Evolutionary conservation across 2,797 vertebrate species (phyloP), one percentile per base, ranked within the genome.

Genomic region (Cyclopterus lumpus): DNA sequence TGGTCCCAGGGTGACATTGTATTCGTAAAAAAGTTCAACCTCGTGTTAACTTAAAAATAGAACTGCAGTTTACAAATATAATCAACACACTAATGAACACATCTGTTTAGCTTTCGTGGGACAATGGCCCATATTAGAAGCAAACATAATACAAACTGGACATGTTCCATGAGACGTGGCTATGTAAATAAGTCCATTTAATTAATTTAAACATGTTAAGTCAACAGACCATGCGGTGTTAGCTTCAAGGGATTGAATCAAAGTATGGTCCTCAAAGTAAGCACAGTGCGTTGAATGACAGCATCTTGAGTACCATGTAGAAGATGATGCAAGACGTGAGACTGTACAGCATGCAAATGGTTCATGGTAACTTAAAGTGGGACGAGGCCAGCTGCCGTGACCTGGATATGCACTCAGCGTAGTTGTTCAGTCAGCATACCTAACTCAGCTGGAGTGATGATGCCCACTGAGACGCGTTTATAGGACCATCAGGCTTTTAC

Each of bases 131-230:
- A 84, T 40, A 78, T 76, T 65, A 44, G 40, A 22, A 49, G n/a
- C 12, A 26, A 42, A 55, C 57, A 59, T 1, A 53, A 67, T 28
- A 32, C 18, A 69, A 71, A 59, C 49, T 55, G 38, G 46, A 70
- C 51, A 73, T 82, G 68, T 80, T 80, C 67, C 64, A 61, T 59
- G 42, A 80, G 32, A 67, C 53, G 28, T 51, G 78, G 14, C 58
- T 76, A 54, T 51, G 42, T 63, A 71, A 53, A 81, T 53, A 86
- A 62, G 36, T 42, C 15, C 2, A 34, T 73, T 76, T 73, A 71
- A 83, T 73, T 73, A 36, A 64, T 68, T 11, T 67, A 76, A 75
- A 80, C 67, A 75, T 34, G 61, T 65, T 71, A 77, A 86, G 34
- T 79, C 78, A 84, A 88, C 73, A 88, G 49, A 61, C 51, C 10